Conservation (phyloP, 2,797 vertebrate species). For the Coendou prehensilis region DNA sequence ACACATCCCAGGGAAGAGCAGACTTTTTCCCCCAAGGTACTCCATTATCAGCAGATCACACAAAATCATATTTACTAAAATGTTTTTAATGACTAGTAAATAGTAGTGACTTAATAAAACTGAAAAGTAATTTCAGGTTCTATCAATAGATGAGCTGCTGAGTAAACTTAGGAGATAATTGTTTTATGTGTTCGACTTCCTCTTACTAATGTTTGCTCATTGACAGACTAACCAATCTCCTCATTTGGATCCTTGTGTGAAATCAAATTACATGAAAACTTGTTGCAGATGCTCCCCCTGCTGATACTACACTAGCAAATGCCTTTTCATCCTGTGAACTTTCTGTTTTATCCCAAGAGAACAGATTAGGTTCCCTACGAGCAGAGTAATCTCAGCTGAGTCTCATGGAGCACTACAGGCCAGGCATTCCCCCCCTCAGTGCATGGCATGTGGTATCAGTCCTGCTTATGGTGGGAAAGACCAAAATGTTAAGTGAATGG, state of each 20-base stretch:
- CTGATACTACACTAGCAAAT: background rate
- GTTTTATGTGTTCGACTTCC: background rate
- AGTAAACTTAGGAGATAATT: background rate
- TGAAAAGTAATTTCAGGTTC: background rate
- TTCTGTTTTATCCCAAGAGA: background rate
- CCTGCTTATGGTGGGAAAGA: background rate
- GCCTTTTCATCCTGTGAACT: background rate
- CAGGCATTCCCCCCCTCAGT: background rate
- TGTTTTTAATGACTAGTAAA: background rate
- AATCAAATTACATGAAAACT: background rate
- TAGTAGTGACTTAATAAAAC: background rate
- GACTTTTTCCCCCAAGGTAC: background rate
- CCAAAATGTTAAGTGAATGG: background rate
- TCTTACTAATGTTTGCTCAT: background rate
- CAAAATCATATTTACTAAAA: constrained; percentile 5
- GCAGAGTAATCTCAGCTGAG: background rate
- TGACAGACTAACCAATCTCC: background rate
- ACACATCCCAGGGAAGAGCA: background rate
- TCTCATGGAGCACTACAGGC: background rate
- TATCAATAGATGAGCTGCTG: background rate
- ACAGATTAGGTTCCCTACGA: background rate
- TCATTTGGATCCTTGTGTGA: background rate
- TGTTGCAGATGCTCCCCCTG: background rate
- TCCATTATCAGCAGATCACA: constrained; percentile 1
- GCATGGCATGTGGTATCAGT: background rate